phyloP scores from a whole-genome alignment of 2,113 vertebrate species.

The Geococcyx californianus region DNA sequence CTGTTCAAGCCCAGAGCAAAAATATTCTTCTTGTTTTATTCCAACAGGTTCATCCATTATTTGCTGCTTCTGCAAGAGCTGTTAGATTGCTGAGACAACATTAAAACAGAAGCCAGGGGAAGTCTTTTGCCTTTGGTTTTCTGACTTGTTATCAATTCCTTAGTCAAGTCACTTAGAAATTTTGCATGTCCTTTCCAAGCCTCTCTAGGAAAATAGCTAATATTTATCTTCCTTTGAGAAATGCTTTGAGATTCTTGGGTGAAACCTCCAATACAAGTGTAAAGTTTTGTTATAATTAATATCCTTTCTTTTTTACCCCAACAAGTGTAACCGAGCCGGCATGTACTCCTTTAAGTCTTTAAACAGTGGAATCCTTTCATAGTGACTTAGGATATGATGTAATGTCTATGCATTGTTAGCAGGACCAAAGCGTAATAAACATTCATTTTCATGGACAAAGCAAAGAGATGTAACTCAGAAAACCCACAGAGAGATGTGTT shows the following conservation, averaged over 20 bases:
- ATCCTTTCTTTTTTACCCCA: neutral
- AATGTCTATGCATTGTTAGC: conserved; percentile 60
- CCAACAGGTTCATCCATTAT: conserved; percentile 36
- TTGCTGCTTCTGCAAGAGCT: neutral
- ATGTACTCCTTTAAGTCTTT: conserved; percentile 37
- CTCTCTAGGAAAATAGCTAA: neutral
- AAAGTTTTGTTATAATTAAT: neutral
- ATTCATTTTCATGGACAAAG: conserved; percentile 60
- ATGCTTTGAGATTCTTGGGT: neutral
- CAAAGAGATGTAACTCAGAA: conserved; percentile 60
- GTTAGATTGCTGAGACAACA: neutral
- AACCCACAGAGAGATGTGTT: conserved; percentile 16
- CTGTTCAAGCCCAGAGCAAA: neutral
- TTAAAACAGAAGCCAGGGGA: neutral
- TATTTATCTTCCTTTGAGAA: neutral
- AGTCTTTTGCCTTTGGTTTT: neutral
- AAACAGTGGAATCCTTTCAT: conserved; percentile 45
- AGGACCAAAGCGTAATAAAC: conserved; percentile 52
- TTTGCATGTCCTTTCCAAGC: neutral
- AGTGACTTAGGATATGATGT: conserved; percentile 67
- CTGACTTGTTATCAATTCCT: neutral
- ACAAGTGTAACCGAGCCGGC: neutral
- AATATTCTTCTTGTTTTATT: conserved; percentile 15
- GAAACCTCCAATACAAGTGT: neutral
- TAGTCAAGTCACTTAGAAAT: neutral